Evolutionary conservation across 2,888 invertebrate species (phyloP).

Genomic region (Incurvaria masculella): DNA sequence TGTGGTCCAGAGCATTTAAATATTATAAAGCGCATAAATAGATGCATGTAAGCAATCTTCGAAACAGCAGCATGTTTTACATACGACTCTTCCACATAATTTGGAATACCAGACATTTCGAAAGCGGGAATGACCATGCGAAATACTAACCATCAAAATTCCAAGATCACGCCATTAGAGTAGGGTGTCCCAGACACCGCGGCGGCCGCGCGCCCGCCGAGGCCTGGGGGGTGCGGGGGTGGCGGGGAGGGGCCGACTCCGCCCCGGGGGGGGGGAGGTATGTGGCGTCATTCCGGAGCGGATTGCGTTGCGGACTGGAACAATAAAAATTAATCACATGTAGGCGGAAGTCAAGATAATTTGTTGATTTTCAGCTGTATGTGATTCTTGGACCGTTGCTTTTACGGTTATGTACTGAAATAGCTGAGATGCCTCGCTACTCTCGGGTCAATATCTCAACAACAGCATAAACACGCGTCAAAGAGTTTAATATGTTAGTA

Average conservation of each 20-base stretch:
- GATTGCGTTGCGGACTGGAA: not conserved
- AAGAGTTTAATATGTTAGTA: no score
- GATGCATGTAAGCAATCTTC: no score
- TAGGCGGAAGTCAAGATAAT: no score
- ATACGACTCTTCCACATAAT: not conserved
- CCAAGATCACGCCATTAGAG: constrained; percentile 34
- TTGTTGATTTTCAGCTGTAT: no score
- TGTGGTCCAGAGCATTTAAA: no score
- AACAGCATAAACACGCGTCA: no score
- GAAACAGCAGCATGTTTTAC: no score
- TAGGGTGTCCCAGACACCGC: constrained; percentile 28
- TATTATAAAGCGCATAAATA: no score
- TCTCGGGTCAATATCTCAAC: no score
- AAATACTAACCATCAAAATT: constrained; percentile 48
- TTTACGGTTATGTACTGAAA: no score
- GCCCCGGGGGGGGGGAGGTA: not conserved
- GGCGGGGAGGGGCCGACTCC: constrained; percentile 11
- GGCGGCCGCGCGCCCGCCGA: constrained; percentile 41
- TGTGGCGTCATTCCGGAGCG: not conserved
- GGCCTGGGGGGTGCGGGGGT: constrained; percentile 25
- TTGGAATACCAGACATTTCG: constrained; percentile 19
- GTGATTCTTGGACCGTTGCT: no score
- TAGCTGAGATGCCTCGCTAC: no score
- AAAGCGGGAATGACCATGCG: constrained; percentile 49
- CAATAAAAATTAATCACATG: not conserved